A percentile compares a stretch with the other conserved stretches of the same genome.
These are phyloP conservation scores for Lagopus leucura DNA, from an alignment of 2,113 vertebrate species.

Conservation along the genomic window DNA sequence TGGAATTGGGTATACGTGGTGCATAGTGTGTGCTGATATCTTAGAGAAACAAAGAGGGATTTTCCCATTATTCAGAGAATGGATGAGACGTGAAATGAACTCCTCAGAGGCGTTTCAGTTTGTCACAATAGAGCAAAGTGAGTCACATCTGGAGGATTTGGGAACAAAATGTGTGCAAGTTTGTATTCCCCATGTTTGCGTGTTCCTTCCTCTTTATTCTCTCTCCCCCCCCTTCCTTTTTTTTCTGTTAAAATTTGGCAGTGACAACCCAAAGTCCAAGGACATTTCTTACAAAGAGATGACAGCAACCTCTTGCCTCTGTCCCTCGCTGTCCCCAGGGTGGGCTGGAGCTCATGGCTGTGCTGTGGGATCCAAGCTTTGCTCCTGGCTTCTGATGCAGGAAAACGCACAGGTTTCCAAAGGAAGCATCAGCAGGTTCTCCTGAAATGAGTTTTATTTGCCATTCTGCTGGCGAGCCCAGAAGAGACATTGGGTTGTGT, in stretches of 20 bases:
- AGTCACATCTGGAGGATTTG: constrained; percentile 61
- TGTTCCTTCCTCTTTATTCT: not conserved
- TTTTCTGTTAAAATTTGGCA: constrained; percentile 3
- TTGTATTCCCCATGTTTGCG: not conserved
- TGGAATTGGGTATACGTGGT: constrained; percentile 66
- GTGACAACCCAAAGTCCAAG: constrained; percentile 1
- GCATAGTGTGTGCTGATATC: constrained; percentile 59
- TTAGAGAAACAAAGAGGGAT: constrained; percentile 73
- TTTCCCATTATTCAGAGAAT: constrained; percentile 77
- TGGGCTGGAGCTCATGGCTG: not conserved
- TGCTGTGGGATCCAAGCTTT: too few relatives aligned
- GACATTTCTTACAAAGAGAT: not conserved
- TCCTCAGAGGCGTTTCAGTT: constrained; percentile 73
- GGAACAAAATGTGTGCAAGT: constrained; percentile 6
- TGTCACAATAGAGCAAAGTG: constrained; percentile 73
- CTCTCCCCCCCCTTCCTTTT: not conserved
- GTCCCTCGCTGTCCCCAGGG: not conserved
- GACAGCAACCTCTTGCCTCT: not conserved
- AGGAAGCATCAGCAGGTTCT: not conserved
- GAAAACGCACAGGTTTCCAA: not conserved
- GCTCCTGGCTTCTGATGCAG: too few relatives aligned
- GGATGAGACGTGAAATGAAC: constrained; percentile 78
- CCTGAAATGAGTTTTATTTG: not conserved
- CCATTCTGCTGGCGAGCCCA: not conserved
- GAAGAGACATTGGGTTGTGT: not conserved